Conservation (phyloP, 2,797 vertebrate species). For the Sebastes elongatus region DNA sequence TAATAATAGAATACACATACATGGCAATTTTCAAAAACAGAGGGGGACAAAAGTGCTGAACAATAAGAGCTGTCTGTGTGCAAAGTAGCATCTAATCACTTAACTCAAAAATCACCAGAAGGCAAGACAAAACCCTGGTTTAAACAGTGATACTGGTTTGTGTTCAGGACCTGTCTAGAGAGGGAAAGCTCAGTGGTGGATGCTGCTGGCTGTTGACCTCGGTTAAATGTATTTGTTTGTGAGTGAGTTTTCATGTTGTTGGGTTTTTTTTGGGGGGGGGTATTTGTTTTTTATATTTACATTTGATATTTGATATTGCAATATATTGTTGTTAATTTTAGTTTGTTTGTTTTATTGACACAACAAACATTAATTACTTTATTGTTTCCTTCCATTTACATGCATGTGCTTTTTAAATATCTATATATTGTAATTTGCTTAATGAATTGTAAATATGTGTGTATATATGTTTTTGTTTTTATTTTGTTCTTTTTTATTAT, state of each 20-base stretch:
- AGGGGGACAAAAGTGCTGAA: not conserved
- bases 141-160: slow-evolving; percentile 1
- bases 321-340: too few relatives aligned
- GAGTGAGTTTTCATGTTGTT: not conserved
- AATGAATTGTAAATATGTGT: too few relatives aligned
- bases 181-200: slow-evolving; percentile 27
- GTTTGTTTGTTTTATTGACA: too few relatives aligned
- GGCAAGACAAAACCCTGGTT: not conserved
- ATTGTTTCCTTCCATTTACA: too few relatives aligned
- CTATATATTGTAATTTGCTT: too few relatives aligned
- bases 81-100: not conserved
- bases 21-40: not conserved
- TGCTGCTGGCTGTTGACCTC: slow-evolving; percentile 45
- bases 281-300: too few relatives aligned
- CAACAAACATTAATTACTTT: too few relatives aligned
- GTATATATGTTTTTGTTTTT: too few relatives aligned
- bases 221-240: slow-evolving; percentile 28
- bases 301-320: too few relatives aligned
- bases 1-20: not conserved
- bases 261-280: too few relatives aligned
- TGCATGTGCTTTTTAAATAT: too few relatives aligned
- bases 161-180: slow-evolving; percentile 6
- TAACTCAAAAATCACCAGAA: not conserved
- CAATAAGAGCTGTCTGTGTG: not conserved
- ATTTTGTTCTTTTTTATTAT: too few relatives aligned